phyloP scores from a whole-genome alignment of 2,797 vertebrate genomes.

The Distichodus sexfasciatus region DNA sequence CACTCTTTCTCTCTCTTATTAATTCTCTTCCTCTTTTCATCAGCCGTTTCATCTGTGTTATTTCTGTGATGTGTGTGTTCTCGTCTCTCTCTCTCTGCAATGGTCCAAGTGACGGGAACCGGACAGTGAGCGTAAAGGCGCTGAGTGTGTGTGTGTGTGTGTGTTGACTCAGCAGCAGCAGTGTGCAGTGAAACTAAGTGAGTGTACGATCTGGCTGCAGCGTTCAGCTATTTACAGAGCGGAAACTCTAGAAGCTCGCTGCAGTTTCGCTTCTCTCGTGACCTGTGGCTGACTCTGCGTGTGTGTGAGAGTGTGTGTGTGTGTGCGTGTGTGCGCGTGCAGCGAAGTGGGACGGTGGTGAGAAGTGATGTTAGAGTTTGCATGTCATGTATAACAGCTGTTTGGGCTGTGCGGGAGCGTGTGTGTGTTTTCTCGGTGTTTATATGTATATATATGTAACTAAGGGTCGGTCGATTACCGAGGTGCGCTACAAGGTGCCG shows the following conservation, averaged over 20 bases:
- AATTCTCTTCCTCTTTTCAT: too few relatives aligned
- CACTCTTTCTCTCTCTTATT: too few relatives aligned
- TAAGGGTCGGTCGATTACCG: too few relatives aligned
- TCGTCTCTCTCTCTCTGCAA: too few relatives aligned
- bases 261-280: constrained; percentile 23
- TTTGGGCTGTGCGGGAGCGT: not conserved
- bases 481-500: too few relatives aligned
- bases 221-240: not conserved
- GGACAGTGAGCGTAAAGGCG: not conserved
- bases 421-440: too few relatives aligned
- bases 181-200: constrained; percentile 22
- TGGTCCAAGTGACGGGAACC: too few relatives aligned
- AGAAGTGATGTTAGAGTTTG: not conserved
- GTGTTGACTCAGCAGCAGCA: constrained; percentile 40
- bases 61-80: not conserved
- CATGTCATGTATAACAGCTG: not conserved
- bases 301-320: too few relatives aligned
- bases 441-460: too few relatives aligned
- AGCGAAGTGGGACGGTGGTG: not conserved
- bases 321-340: not conserved
- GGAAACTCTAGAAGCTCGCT: constrained; percentile 5
- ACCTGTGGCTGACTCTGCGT: constrained; percentile 19
- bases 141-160: not conserved
- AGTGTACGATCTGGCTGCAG: constrained; percentile 5
- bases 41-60: too few relatives aligned